Base-by-base conservation (phyloP, 2,797 vertebrate genomes). In the Trematomus bernacchii region DNA sequence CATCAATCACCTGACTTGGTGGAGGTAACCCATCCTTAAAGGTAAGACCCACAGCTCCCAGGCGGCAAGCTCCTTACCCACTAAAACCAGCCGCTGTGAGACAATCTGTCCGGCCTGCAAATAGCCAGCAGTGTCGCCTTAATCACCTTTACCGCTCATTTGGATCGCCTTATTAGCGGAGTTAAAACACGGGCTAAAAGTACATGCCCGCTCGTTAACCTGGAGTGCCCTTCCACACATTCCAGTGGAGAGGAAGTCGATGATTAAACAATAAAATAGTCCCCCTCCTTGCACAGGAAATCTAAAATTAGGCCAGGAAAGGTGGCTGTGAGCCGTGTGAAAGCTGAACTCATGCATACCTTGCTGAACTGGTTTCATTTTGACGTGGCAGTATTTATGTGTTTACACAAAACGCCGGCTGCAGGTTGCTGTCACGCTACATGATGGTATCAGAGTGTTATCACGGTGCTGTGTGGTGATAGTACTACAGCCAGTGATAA, bases 1-100 rank as follows among this genome's bases (percentile, higher is more conserved):
- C 27, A 27, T 27, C 27, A 27, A 27, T 27, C 27, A 27, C 27
- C 27, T 5, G 27, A 27, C 27, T 27, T 27, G 27, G 27, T 27
- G 27, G 27, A 27, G 27, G 27, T 27, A 27, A 27, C 4, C 1
- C 27, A 27, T 27, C 27, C 27, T 27, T 27, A 27, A 27, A 27
- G 27, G 27, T 27, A 27, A 27, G 27, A 27, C 27, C 27, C 27
- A 27, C 27, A 27, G 27, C 27, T 27, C 4, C 27, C 27, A 21
- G 13, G 68, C 64, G 53, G 12, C 64, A 79, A 85, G 76, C 87
- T 73, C 11, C 88, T 89, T 83, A 79, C 7, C 6, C 10, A 46
- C 77, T 77, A 82, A 82, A 85, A 76, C 33, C 12, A 62, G 69
- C 63, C 11, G 16, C 66, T 2, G 71, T 42, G 3, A 9, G 42